Base-by-base conservation (phyloP, 2,888 invertebrate genomes). In the Acanthoscelides obtectus region DNA sequence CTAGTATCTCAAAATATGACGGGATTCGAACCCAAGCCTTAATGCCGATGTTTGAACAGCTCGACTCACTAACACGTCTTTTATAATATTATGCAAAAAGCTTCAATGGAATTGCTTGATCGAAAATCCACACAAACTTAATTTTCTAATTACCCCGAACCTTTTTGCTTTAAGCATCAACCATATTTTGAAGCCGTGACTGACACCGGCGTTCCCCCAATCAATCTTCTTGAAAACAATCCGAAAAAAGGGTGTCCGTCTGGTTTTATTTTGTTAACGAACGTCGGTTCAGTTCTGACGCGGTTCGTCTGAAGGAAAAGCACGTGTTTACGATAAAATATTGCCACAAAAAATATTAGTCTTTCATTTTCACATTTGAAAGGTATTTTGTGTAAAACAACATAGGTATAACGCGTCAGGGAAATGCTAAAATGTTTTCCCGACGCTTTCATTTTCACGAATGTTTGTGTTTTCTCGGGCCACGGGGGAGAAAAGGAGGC, bases 321-420 rank as follows among this genome's bases (percentile, higher is more conserved):
- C 83, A 83, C 83, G 83, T 82, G 83, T 79, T 80, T 77, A 77
- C 76, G 79, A 77, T 79, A 82, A 82, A 82, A 82, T 80, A 79
- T 80, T 79, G 76, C 78, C 76, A 79, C 78, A 83, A 85, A 85
- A 85, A 85, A 85, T 85, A 85, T 85, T 85, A 84, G 84, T 84
- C 83, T 85, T 84, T 85, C 84, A 85, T 85, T 85, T 84, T 67
- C 22, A 22, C 20, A 22, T 67, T 22, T 83, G 83, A 84, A 84
- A 83, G 81, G 81, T 83, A 83, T 84, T 84, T 84, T 83, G 82
- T 84, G 83, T 84, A 84, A 84, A 85, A 85, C 80, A 84, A 84
- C 84, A 85, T 67, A 71, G 45, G 45, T 45, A 45, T 45, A 75
- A 80, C 80, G 80, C 75, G 74, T 73, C 72, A 73, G 8, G 66